phyloP scores from a whole-genome alignment of 2,888 invertebrate genomes.

The Dolomedes plantarius region DNA sequence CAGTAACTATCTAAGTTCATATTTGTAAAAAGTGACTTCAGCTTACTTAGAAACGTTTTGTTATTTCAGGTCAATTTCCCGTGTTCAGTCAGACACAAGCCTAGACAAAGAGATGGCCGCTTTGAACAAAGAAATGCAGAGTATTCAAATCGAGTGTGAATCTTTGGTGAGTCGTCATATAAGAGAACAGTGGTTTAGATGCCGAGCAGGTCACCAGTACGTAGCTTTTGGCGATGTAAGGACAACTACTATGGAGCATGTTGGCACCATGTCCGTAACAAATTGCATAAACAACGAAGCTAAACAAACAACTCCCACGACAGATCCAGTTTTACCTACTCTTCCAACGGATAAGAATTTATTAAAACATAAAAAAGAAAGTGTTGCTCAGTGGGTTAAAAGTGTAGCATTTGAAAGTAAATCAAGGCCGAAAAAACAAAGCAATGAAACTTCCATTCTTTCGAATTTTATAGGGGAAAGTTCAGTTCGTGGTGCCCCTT shows the following conservation, averaged over 20 bases:
- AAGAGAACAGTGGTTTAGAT: constrained; percentile 63
- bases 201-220: constrained; percentile 62
- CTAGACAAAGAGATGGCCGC: constrained; percentile 80
- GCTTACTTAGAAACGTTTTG: too few relatives aligned
- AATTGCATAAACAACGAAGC: constrained; percentile 6
- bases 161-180: constrained; percentile 75
- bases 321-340: constrained; percentile 26
- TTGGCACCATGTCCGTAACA: constrained; percentile 10
- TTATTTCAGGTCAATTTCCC: constrained; percentile 60
- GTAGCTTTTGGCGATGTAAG: constrained; percentile 56
- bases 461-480: constrained; percentile 87
- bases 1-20: too few relatives aligned
- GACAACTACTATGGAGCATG: constrained; percentile 32
- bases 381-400: constrained; percentile 69
- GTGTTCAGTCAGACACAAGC: constrained; percentile 75
- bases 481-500: constrained; percentile 82
- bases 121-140: constrained; percentile 81
- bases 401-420: constrained; percentile 61
- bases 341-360: constrained; percentile 44
- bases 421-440: constrained; percentile 65
- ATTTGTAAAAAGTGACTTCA: too few relatives aligned
- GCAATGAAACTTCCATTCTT: constrained; percentile 82
- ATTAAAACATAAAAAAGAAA: constrained; percentile 62
- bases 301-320: constrained; percentile 21
- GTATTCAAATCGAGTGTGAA: constrained; percentile 80